These are phyloP conservation scores for Cerceris ruficornis DNA, from an alignment of 2,888 invertebrate genomes.

Conservation along the genomic window DNA sequence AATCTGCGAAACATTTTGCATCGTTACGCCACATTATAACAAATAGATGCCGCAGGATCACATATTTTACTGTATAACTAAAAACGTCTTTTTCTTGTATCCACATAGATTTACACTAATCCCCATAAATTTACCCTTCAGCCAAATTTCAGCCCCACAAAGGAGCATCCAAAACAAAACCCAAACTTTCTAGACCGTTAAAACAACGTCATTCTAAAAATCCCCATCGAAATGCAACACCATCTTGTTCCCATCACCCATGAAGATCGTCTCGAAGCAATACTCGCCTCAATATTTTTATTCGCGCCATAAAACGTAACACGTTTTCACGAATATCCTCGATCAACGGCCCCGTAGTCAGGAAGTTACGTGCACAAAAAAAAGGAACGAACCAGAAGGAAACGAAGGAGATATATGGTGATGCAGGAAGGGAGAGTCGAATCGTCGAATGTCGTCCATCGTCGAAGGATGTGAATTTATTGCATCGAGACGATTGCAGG, in stretches of 20 bases:
- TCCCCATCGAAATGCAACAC: neutral
- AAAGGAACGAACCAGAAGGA: neutral
- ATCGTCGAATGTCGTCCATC: slow-evolving; percentile 40
- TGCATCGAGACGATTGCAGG: slow-evolving; percentile 17
- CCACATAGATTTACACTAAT: no score
- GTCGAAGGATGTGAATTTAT: slow-evolving; percentile 59
- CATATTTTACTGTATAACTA: no score
- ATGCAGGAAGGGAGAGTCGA: slow-evolving; percentile 22
- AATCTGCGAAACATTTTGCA: no score
- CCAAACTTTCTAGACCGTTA: neutral
- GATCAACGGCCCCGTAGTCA: slow-evolving; percentile 5
- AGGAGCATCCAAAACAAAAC: no score
- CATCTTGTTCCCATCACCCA: neutral
- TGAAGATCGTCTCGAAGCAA: neutral
- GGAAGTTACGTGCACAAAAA: slow-evolving; percentile 7
- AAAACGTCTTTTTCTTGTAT: no score
- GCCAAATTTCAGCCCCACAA: no score
- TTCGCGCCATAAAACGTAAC: slow-evolving; percentile 29
- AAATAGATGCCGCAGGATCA: no score
- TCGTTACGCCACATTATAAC: no score
- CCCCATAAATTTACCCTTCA: no score
- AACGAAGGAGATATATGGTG: slow-evolving; percentile 8
- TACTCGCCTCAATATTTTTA: slow-evolving; percentile 39
- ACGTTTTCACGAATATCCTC: slow-evolving; percentile 9
- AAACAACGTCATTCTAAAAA: neutral